Base-by-base conservation (phyloP, 2,113 vertebrate species). In the Pelecanoides urinatrix region DNA sequence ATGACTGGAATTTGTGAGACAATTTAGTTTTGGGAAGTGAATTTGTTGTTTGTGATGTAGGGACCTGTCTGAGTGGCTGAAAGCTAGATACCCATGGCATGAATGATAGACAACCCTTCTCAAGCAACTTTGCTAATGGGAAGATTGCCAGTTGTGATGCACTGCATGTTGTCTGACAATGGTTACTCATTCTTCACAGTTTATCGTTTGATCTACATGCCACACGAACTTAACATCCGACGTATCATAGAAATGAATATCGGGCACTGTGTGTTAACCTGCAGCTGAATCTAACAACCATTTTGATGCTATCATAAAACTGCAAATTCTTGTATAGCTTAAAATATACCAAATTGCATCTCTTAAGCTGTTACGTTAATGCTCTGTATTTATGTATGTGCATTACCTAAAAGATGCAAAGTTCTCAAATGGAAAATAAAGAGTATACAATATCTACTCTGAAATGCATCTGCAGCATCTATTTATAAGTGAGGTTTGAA, bases 391-490 rank as follows among this genome's bases (percentile, higher is more conserved):
- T 90, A 77, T 84, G 47, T 40, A 42, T 52, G 75, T 91, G 83
- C 68, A 38, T 94, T 89, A 86, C 88, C 80, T 81, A 23, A 89
- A 95, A 72, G 95, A 91, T 92, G 88, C 66, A 20, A 6, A 79
- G 83, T 89, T 91, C 74, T 94, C 80, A 82, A 38, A 70, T 88
- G 67, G 79, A 66, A 90, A 79, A 96, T 78, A 71, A 83, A 87
- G 42, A 44, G 36, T 42, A 40, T 88, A 47, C 55, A 27, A 0
- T 83, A 42, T 79, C 55, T 94, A 16, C 62, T 87, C 47, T 81
- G 92, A 82, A 82, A 72, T 82, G 70, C 58, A 82, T 95, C 89
- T 89, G 91, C 80, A 85, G 56, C 65, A 23, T 87, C 61, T 95
- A 68, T 96, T 91, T 75, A 76, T 92, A 94, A 84, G 40, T 1